phyloP scores from a whole-genome alignment of 2,797 vertebrate species.

The Aulostomus chinensis region DNA sequence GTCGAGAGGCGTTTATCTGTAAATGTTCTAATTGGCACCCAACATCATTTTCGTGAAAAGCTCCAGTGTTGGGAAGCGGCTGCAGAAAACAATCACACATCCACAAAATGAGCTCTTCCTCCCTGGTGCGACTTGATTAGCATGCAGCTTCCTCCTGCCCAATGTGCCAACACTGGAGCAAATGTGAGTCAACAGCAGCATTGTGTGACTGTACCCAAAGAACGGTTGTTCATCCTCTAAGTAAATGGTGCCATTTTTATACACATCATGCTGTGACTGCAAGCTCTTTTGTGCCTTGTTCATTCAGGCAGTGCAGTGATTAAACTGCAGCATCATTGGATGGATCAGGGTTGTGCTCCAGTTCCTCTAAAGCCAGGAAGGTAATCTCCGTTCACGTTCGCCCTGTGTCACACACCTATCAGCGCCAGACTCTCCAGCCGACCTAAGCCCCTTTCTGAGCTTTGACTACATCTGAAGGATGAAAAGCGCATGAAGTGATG shows the following conservation, averaged over 20 bases:
- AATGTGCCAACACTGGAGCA: constrained; percentile 25
- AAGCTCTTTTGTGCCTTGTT: neutral
- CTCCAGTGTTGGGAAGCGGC: constrained; percentile 21
- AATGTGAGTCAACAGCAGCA: constrained; percentile 22
- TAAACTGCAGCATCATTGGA: constrained; percentile 30
- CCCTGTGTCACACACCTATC: constrained; percentile 48
- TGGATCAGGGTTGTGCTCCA: constrained; percentile 30
- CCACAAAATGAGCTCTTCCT: constrained; percentile 52
- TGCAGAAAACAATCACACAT: constrained; percentile 39
- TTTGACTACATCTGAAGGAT: constrained; percentile 55
- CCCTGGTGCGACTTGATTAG: constrained; percentile 43
- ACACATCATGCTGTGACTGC: neutral
- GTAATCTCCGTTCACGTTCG: constrained; percentile 54
- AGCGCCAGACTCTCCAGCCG: constrained; percentile 34
- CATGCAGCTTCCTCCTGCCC: constrained; percentile 38
- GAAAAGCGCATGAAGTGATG: constrained; percentile 55
- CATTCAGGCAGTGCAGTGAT: constrained; percentile 3
- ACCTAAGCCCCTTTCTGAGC: constrained; percentile 55
- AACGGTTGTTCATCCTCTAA: constrained; percentile 11
- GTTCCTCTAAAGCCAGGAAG: constrained; percentile 38
- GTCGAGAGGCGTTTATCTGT: constrained; percentile 30
- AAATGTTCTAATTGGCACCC: constrained; percentile 13
- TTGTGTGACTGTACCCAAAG: constrained; percentile 21
- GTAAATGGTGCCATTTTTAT: constrained; percentile 24
- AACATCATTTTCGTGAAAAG: constrained; percentile 30